A percentile compares a stretch with the other conserved stretches of the same genome.
Conservation (phyloP, 2,888 invertebrate genomes). For the Eupeodes luniger region DNA sequence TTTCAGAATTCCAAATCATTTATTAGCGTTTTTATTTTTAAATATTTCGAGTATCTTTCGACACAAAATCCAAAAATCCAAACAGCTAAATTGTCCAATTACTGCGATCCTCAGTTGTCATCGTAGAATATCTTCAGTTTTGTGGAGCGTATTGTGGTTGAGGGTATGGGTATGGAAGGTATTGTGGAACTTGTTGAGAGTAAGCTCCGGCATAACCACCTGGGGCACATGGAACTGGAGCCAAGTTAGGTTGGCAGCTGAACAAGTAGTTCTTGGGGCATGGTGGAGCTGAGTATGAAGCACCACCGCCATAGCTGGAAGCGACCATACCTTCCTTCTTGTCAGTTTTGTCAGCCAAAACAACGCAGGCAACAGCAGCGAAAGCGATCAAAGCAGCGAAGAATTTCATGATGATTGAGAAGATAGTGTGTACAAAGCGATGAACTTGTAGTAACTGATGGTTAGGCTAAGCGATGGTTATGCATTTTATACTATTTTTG, state of each 20-base stretch:
- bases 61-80: background rate
- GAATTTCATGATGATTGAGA: constrained; percentile 78
- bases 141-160: constrained; percentile 37
- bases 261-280: constrained; percentile 81
- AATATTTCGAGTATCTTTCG: background rate
- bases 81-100: constrained; percentile 2
- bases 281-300: constrained; percentile 49
- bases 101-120: background rate
- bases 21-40: background rate
- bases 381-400: constrained; percentile 79
- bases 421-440: constrained; percentile 15
- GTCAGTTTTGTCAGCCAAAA: constrained; percentile 77
- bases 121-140: background rate
- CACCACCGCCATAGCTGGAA: constrained; percentile 75
- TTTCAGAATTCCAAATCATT: background rate
- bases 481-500: constrained; percentile 22
- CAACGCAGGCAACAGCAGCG: constrained; percentile 77
- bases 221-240: constrained; percentile 79
- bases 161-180: constrained; percentile 15
- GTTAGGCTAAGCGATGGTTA: background rate
- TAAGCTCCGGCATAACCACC: constrained; percentile 79
- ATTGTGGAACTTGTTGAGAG: constrained; percentile 79
- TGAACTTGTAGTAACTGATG: constrained; percentile 38
- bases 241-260: constrained; percentile 80
- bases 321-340: constrained; percentile 36